Percentiles rank a stretch among this genome's conserved stretches.
Conservation (phyloP, 2,888 invertebrate species). For the Aromia moschata region DNA sequence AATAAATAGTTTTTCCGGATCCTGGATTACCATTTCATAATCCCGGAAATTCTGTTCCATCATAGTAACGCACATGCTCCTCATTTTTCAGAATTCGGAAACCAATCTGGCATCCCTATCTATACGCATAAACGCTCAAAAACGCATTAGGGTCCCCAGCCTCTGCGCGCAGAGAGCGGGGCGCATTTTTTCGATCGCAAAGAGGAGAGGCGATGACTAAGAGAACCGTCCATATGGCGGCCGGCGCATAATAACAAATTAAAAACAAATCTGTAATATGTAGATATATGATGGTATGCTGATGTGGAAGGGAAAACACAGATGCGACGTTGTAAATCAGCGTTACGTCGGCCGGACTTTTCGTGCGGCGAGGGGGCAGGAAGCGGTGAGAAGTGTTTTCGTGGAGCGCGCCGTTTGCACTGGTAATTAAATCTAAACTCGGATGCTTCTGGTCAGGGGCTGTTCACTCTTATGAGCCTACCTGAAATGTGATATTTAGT, state of each 20-base stretch:
- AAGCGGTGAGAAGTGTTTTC: conserved; percentile 48
- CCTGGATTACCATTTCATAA: too few species aligned
- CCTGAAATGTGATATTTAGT: too few species aligned
- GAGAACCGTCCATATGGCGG: conserved; percentile 39
- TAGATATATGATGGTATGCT: conserved; percentile 46
- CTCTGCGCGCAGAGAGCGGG: not conserved
- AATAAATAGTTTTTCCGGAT: too few species aligned
- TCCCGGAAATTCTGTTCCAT: too few species aligned
- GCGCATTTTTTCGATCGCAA: not conserved
- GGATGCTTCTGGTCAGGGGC: too few species aligned
- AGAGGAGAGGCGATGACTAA: conserved; percentile 27
- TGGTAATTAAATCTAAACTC: too few species aligned
- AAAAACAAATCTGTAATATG: conserved; percentile 57
- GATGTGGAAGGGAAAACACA: conserved; percentile 63
- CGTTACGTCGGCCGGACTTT: conserved; percentile 47
- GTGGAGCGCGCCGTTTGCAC: conserved; percentile 33
- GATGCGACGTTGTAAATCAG: conserved; percentile 56
- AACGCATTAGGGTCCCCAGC: not conserved
- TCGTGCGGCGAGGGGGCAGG: conserved; percentile 30
- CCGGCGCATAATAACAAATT: conserved; percentile 46
- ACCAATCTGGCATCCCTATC: too few species aligned
- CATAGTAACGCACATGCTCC: too few species aligned
- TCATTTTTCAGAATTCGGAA: too few species aligned
- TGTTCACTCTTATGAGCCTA: too few species aligned
- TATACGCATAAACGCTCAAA: not conserved